phyloP scores from a whole-genome alignment of 2,797 vertebrate species.

The Gymnocypris eckloni region DNA sequence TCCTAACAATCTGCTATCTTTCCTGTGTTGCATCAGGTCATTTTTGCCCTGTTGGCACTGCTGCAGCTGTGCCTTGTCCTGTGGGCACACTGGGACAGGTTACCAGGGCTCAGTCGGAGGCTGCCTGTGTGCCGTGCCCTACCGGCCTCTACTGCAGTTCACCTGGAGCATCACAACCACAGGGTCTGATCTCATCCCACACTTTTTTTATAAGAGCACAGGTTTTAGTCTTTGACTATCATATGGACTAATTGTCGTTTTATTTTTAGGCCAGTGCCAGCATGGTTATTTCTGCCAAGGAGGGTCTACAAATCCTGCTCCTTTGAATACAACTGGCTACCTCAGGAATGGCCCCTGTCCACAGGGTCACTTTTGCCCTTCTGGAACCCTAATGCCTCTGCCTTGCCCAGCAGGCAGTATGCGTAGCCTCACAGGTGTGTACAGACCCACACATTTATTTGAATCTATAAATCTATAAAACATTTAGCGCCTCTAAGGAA shows the following conservation, averaged over 20 bases:
- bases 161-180: constrained; percentile 81
- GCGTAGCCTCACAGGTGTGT: constrained; percentile 82
- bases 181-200: constrained; percentile 75
- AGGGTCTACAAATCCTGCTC: constrained; percentile 79
- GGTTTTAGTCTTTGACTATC: neutral
- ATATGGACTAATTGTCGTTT: neutral
- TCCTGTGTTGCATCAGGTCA: constrained; percentile 74
- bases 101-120: constrained; percentile 75
- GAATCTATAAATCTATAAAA: neutral
- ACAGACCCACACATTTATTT: neutral
- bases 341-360: constrained; percentile 86
- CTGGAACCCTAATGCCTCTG: constrained; percentile 79
- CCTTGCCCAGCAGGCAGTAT: constrained; percentile 87
- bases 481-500: neutral
- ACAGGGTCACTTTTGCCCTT: constrained; percentile 85
- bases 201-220: neutral
- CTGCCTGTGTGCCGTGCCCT: constrained; percentile 84
- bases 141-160: constrained; percentile 83
- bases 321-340: constrained; percentile 68
- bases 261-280: constrained; percentile 80
- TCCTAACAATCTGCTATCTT: neutral
- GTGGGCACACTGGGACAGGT: constrained; percentile 81
- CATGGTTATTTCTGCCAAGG: constrained; percentile 87
- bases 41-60: constrained; percentile 81
- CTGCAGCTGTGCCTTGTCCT: constrained; percentile 81